phyloP scores from a whole-genome alignment of 2,888 invertebrate genomes.

The Baccha elongata region DNA sequence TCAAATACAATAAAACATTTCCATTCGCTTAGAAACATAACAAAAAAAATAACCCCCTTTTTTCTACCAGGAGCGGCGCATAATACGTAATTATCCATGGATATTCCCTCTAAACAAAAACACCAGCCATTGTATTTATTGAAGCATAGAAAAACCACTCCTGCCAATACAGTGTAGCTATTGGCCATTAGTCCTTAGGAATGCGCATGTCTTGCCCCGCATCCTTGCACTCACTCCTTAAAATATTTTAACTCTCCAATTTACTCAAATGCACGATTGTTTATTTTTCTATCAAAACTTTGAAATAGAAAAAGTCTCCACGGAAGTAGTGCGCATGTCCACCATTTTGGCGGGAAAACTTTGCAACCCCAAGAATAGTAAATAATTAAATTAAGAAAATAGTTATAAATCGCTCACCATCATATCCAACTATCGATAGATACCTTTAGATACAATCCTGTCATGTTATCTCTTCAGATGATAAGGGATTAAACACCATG shows the following conservation, averaged over 20 bases:
- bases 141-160: constrained; percentile 73
- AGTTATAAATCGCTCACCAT: neutral
- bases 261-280: constrained; percentile 14
- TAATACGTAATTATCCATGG: constrained; percentile 72
- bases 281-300: constrained; percentile 5
- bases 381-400: constrained; percentile 25
- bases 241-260: constrained; percentile 52
- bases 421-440: constrained; percentile 2
- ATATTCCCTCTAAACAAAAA: constrained; percentile 73
- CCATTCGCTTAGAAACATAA: constrained; percentile 59
- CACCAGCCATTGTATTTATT: constrained; percentile 73
- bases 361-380: neutral
- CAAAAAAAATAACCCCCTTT: constrained; percentile 23
- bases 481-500: constrained; percentile 27
- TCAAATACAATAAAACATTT: constrained; percentile 46
- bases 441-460: constrained; percentile 43
- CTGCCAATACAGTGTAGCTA: constrained; percentile 70
- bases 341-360: constrained; percentile 61
- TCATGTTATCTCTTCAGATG: constrained; percentile 33
- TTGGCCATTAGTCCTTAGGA: constrained; percentile 63
- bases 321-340: constrained; percentile 39
- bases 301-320: constrained; percentile 63
- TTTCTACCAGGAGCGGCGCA: neutral
- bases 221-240: constrained; percentile 16
- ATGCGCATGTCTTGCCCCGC: constrained; percentile 63